Evolutionary conservation across 2,797 vertebrate species (phyloP).

Genomic region (Glyptemys insculpta): DNA sequence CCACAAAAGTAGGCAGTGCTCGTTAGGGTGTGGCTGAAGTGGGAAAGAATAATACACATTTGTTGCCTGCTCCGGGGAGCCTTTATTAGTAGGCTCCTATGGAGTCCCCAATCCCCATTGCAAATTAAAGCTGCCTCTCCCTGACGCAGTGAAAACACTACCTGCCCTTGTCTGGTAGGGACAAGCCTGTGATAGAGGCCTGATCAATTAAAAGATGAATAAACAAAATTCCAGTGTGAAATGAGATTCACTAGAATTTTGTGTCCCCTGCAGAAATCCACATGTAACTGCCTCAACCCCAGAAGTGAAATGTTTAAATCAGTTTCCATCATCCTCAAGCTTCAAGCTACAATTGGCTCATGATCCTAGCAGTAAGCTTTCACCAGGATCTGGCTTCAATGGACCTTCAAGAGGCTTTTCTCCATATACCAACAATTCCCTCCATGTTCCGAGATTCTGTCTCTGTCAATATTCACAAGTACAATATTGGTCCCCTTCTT

Average conservation of each 20-base stretch:
- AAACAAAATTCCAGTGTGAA: not conserved
- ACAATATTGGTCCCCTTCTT: not conserved
- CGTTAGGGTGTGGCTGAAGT: not conserved
- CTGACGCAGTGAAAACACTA: not conserved
- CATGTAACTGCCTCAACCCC: not conserved
- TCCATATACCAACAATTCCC: not conserved
- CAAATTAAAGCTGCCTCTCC: not conserved
- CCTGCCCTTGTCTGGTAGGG: not conserved
- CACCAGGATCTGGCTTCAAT: not conserved
- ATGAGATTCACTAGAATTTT: not conserved
- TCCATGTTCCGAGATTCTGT: not conserved
- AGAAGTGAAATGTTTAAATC: not conserved
- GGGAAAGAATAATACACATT: not conserved
- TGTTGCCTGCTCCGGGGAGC: not conserved
- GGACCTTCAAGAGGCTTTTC: not conserved
- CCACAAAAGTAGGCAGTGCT: not conserved
- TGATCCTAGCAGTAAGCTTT: not conserved
- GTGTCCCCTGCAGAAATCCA: not conserved
- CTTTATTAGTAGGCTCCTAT: not conserved
- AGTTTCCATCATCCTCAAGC: not conserved
- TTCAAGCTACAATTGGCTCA: not conserved
- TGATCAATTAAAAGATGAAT: not conserved
- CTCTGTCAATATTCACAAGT: not conserved
- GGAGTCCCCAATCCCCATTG: not conserved
- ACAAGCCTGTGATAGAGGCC: not conserved